These are phyloP conservation scores for Drosophila nr. perissopoda DNA, from an alignment of 2,888 invertebrate genomes.

Conservation along the genomic window DNA sequence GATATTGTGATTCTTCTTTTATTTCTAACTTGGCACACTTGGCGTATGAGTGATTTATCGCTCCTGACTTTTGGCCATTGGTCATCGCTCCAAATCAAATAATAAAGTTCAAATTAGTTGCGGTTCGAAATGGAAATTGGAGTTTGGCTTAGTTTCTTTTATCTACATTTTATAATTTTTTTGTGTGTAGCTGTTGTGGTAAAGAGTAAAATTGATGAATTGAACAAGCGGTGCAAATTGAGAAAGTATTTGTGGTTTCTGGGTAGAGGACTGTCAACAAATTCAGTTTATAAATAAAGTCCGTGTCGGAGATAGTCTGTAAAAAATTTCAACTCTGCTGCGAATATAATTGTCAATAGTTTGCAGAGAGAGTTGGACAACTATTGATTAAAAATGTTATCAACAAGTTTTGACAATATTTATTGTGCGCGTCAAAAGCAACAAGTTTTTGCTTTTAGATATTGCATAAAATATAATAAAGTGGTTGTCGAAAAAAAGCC, in stretches of 20 bases:
- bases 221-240: slow-evolving; percentile 40
- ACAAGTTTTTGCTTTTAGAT: not conserved
- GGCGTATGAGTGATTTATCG: slow-evolving; percentile 75
- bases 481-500: not conserved
- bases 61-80: slow-evolving; percentile 56
- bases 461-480: not conserved
- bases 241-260: slow-evolving; percentile 26
- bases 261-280: not conserved
- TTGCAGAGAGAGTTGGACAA: not conserved
- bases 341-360: slow-evolving; percentile 6
- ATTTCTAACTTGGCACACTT: slow-evolving; percentile 48
- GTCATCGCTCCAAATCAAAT: slow-evolving; percentile 60
- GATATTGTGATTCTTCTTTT: slow-evolving; percentile 8
- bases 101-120: slow-evolving; percentile 77
- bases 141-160: slow-evolving; percentile 55
- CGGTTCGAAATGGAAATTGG: slow-evolving; percentile 66
- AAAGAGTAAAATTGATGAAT: slow-evolving; percentile 68
- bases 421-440: not conserved
- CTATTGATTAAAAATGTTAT: not conserved
- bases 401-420: not conserved
- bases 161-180: not conserved
- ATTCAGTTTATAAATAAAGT: slow-evolving; percentile 18
- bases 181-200: slow-evolving; percentile 24
- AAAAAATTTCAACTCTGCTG: slow-evolving; percentile 2
- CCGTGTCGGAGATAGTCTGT: not conserved